Percentiles rank a stretch among this genome's conserved stretches.
Evolutionary conservation across 2,888 invertebrate species (phyloP).

Genomic region (Lithophane leautieri): DNA sequence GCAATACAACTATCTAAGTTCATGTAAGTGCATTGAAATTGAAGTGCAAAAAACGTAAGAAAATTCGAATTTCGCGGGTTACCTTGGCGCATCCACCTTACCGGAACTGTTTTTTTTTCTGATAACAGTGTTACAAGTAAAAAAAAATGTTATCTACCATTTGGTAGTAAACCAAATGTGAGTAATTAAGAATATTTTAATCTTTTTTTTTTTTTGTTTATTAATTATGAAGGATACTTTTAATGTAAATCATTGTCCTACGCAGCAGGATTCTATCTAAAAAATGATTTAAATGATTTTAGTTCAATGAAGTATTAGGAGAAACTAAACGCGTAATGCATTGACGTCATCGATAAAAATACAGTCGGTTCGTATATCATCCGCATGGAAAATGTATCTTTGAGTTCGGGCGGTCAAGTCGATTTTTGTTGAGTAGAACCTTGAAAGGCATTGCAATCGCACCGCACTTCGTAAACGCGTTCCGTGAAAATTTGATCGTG

Average conservation of each 20-base stretch:
- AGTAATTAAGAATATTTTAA: neutral
- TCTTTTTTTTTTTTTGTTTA: neutral
- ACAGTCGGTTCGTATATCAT: slow-evolving; percentile 75
- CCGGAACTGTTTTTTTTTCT: slow-evolving; percentile 19
- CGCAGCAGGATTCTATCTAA: neutral
- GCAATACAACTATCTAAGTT: no score
- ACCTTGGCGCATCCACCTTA: no score
- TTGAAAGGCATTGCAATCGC: slow-evolving; percentile 76
- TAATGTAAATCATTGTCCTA: no score
- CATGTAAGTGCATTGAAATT: no score
- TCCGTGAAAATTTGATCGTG: slow-evolving; percentile 65
- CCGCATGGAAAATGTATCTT: slow-evolving; percentile 66
- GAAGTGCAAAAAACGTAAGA: no score
- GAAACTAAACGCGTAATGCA: slow-evolving; percentile 77
- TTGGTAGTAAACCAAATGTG: neutral
- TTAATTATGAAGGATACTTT: neutral
- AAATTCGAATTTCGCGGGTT: no score
- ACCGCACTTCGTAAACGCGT: slow-evolving; percentile 73
- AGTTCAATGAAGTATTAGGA: slow-evolving; percentile 38
- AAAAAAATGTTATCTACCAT: slow-evolving; percentile 25
- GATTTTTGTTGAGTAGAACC: slow-evolving; percentile 71
- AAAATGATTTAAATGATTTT: neutral
- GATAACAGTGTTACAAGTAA: slow-evolving; percentile 26
- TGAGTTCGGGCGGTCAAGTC: slow-evolving; percentile 67
- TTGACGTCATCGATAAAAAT: slow-evolving; percentile 87